Evolutionary conservation across 1,140 invertebrate genomes (phyloP).

Genomic region (Euschistus heros): DNA sequence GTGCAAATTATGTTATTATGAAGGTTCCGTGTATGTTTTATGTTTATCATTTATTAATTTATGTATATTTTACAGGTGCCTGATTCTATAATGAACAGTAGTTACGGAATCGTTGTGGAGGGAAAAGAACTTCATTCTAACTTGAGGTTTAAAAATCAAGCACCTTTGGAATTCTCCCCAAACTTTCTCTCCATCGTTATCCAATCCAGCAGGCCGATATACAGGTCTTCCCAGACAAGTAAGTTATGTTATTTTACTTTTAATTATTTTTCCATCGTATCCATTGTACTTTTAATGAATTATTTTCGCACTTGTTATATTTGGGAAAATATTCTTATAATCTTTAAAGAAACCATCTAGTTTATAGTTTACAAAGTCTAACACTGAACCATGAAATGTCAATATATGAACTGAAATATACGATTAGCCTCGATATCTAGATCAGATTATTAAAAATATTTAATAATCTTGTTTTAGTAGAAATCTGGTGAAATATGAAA

Average conservation of each 20-base stretch:
- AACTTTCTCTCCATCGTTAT: slow-evolving; percentile 27
- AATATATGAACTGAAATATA: too few relatives aligned
- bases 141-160: slow-evolving; percentile 22
- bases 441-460: too few relatives aligned
- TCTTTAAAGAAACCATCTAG: too few relatives aligned
- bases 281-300: not conserved
- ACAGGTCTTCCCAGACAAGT: slow-evolving; percentile 27
- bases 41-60: not conserved
- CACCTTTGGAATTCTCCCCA: slow-evolving; percentile 18
- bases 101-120: slow-evolving; percentile 24
- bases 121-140: slow-evolving; percentile 13
- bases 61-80: slow-evolving; percentile 25
- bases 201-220: slow-evolving; percentile 30
- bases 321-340: not conserved
- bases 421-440: too few relatives aligned
- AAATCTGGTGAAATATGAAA: too few relatives aligned
- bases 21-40: not conserved
- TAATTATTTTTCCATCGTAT: not conserved
- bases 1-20: not conserved
- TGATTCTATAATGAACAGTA: slow-evolving; percentile 16
- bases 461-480: too few relatives aligned
- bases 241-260: slow-evolving; percentile 11
- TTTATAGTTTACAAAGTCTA: not conserved
- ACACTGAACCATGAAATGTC: not conserved
- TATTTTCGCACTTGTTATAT: not conserved